Evolutionary conservation across 2,113 vertebrate species (phyloP).

Genomic region (Colossoma macropomum): DNA sequence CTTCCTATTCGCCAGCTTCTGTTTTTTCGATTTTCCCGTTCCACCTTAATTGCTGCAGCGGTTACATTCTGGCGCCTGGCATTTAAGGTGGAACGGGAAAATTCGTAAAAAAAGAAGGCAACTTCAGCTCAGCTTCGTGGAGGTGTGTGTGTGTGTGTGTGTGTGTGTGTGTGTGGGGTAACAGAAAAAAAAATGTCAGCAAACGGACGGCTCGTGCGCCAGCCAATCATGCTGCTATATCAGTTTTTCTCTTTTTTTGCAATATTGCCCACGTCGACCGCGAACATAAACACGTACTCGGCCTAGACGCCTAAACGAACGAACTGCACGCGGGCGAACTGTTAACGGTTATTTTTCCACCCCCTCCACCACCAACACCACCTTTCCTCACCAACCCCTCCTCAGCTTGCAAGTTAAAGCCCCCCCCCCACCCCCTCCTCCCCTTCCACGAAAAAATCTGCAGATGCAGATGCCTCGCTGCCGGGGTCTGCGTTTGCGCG

Average conservation of each 20-base stretch:
- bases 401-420: constrained; percentile 63
- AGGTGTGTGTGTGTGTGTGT: no score
- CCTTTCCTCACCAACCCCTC: neutral
- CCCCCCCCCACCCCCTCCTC: neutral
- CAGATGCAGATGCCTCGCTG: constrained; percentile 68
- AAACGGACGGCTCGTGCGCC: constrained; percentile 49
- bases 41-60: no score
- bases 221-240: constrained; percentile 58
- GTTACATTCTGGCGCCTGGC: no score
- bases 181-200: constrained; percentile 42
- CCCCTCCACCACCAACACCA: neutral
- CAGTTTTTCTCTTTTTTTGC: constrained; percentile 31
- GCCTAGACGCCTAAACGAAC: constrained; percentile 40
- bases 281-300: constrained; percentile 47
- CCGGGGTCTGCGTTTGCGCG: constrained; percentile 16
- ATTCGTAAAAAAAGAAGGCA: no score
- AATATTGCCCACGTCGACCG: constrained; percentile 48
- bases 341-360: constrained; percentile 57
- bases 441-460: constrained; percentile 12
- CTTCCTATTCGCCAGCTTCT: no score
- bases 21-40: no score
- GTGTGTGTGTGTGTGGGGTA: no score
- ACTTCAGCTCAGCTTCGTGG: no score
- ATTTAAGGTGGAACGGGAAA: no score
- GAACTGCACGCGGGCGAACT: neutral